Conservation (phyloP, 2,113 vertebrate species). For the Paradisaea rubra region DNA sequence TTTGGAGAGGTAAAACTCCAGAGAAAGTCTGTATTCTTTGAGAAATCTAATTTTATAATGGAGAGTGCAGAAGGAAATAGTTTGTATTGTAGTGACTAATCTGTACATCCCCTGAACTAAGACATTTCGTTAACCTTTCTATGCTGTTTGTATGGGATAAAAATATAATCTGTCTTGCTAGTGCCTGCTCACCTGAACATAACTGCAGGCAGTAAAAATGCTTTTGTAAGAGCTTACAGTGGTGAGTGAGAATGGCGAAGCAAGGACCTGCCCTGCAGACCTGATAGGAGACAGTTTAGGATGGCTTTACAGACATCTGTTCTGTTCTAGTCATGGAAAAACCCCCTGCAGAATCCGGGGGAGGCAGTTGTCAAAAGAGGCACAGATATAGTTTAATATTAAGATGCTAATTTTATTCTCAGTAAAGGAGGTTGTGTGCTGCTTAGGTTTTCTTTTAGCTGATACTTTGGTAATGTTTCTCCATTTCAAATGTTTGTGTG, state of each 20-base stretch:
- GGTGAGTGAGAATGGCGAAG: not conserved
- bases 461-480: not conserved
- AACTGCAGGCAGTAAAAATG: not conserved
- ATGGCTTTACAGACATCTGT: not conserved
- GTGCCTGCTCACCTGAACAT: not conserved
- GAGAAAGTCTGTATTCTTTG: not conserved
- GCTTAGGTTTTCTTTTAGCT: not conserved
- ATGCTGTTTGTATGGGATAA: not conserved
- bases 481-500: not conserved
- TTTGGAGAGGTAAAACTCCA: not conserved
- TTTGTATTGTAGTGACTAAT: not conserved
- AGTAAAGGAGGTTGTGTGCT: not conserved
- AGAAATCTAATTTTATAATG: not conserved
- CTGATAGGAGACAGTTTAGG: not conserved
- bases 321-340: not conserved
- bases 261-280: not conserved
- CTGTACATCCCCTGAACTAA: not conserved
- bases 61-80: not conserved
- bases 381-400: not conserved
- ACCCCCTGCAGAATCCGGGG: rapidly evolving
- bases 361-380: not conserved
- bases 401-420: not conserved
- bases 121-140: not conserved
- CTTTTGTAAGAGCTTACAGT: not conserved
- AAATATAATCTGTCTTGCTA: not conserved